A percentile compares a stretch with the other conserved stretches of the same genome.
phyloP scores from a whole-genome alignment of 2,888 invertebrate species.

The Lasioglossum zephyrum region DNA sequence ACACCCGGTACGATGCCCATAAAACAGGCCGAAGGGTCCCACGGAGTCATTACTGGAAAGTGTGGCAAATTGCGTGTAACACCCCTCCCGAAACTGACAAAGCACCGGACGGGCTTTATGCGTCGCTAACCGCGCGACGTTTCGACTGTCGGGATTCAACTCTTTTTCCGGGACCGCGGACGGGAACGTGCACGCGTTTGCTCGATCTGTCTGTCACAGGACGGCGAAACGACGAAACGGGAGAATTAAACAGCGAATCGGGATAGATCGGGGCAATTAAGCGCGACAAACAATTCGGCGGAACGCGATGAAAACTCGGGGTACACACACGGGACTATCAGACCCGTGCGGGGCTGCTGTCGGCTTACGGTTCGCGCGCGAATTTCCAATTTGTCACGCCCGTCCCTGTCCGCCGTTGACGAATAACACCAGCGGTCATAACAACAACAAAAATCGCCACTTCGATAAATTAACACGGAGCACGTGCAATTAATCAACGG shows the following conservation, averaged over 20 bases:
- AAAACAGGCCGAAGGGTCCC: constrained; percentile 74
- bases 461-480: constrained; percentile 36
- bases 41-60: constrained; percentile 77
- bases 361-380: background rate
- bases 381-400: constrained; percentile 17
- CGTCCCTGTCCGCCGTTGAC: background rate
- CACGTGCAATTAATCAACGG: constrained; percentile 44
- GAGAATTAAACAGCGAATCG: background rate
- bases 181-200: background rate
- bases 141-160: constrained; percentile 22
- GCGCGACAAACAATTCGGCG: background rate
- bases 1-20: constrained; percentile 73
- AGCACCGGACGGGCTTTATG: constrained; percentile 45
- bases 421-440: constrained; percentile 23
- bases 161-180: constrained; percentile 22
- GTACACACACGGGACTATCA: background rate
- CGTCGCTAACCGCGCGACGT: constrained; percentile 23
- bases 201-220: background rate
- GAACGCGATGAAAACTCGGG: background rate
- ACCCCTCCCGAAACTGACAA: constrained; percentile 65
- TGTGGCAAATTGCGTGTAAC: constrained; percentile 82
- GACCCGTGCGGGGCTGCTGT: background rate
- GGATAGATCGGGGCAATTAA: background rate
- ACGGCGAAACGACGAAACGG: background rate
- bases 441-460: constrained; percentile 29